Evolutionary conservation across 2,113 vertebrate genomes (phyloP).

Genomic region (Poeciliopsis prolifica): DNA sequence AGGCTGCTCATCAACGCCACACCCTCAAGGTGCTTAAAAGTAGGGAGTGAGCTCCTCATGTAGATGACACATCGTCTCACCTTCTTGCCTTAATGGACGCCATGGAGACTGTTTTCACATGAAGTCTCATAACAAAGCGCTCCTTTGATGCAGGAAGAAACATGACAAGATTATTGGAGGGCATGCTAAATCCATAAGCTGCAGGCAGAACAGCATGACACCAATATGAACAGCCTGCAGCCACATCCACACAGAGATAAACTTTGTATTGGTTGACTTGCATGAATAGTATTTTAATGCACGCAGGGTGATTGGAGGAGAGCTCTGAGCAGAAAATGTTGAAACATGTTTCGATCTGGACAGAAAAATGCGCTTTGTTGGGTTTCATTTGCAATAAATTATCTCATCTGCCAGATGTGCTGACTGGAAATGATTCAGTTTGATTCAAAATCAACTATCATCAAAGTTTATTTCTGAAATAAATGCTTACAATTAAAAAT

Average conservation of each 20-base stretch:
- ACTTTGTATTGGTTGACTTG: conserved; percentile 40
- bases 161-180: conserved; percentile 21
- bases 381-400: too few species aligned
- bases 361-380: too few species aligned
- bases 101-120: conserved; percentile 10
- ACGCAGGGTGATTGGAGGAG: not conserved
- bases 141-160: conserved; percentile 47
- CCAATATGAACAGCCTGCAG: conserved; percentile 27
- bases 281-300: not conserved
- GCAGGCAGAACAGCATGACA: conserved; percentile 56
- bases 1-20: conserved; percentile 56
- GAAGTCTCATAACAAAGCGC: conserved; percentile 48
- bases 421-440: too few species aligned
- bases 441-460: too few species aligned
- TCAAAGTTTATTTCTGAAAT: too few species aligned
- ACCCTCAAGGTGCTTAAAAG: conserved; percentile 51
- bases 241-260: conserved; percentile 35
- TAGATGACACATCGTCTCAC: conserved; percentile 1
- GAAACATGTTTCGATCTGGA: not conserved
- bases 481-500: too few species aligned
- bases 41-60: not conserved
- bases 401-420: too few species aligned
- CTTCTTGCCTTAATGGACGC: conserved; percentile 28
- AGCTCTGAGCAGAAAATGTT: not conserved
- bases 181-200: conserved; percentile 46